Base-by-base conservation (phyloP, 1,140 invertebrate species). In the Pseudomyrmex sp. region DNA sequence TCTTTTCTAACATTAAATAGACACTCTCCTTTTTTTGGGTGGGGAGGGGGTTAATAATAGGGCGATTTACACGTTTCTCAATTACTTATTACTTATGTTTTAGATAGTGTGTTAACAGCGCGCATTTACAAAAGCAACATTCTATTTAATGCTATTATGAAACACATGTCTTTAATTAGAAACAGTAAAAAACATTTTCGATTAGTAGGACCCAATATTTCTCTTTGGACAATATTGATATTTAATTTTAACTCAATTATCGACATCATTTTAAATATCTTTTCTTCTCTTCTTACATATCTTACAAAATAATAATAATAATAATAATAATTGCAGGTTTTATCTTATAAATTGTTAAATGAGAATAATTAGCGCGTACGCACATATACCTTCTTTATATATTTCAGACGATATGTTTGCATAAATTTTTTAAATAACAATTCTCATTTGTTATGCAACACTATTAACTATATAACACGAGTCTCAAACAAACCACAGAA, bases 221-320 rank as follows among this genome's bases (percentile, higher is more conserved):
- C 50, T 76, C 35, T 56, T 76, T 76, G 35, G 52, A 65, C 35
- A n/a, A n/a, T 54, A 70, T 59, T 73, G 23, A 82, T 12, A 52
- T 61, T 44, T 23, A 70, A 50, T 73, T 62, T 73, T 68, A 5
- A 68, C 1, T 77, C 1, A 54, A 77, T 15, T 68, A 65, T 66
- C 48, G 8, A 66, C n/a, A 13, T 13, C 2, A 66, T 15, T 20
- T 75, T 4, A 46, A 50, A 50, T 70, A 48, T 77, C 46, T 56
- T 77, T 68, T 20, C n/a, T 18, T 69, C 20, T 46, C 12, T 48
- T 69, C 26, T 69, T 56, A 46, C 48, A 56, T 56, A 68, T 46
- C 26, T 76, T 44, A 9, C 2, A 68, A 79, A 10, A 10, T 58
- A 52, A 69, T 12, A 48, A 46, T 2, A 13, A 3, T 0, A 77